These are phyloP conservation scores for Coenonympha arcania DNA, from an alignment of 2,888 invertebrate species.

Conservation along the genomic window DNA sequence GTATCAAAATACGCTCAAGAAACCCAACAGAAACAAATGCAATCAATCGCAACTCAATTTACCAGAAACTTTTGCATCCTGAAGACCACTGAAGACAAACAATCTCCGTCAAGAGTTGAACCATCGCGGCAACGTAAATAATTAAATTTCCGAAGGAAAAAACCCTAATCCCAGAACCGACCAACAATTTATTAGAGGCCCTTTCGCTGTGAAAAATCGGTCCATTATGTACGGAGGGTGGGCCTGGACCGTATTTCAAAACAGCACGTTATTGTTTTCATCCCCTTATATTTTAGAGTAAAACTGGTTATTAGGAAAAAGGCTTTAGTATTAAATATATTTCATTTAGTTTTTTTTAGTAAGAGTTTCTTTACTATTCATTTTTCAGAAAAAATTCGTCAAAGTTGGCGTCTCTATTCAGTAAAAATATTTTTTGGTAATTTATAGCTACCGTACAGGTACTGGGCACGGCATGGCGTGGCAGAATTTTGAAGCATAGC, in stretches of 20 bases:
- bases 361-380: too few relatives aligned
- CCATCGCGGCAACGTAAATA: slow-evolving; percentile 30
- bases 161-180: slow-evolving; percentile 39
- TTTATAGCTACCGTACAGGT: too few relatives aligned
- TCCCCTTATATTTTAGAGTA: slow-evolving; percentile 56
- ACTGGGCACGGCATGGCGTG: too few relatives aligned
- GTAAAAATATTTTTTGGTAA: too few relatives aligned
- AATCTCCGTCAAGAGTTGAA: slow-evolving; percentile 26
- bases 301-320: slow-evolving; percentile 51
- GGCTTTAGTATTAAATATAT: slow-evolving; percentile 34
- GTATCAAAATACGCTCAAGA: too few relatives aligned
- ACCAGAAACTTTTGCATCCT: slow-evolving; percentile 4
- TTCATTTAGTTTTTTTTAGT: too few relatives aligned
- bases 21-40: not conserved
- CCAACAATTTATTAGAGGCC: slow-evolving; percentile 54
- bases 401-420: too few relatives aligned
- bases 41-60: not conserved
- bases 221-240: slow-evolving; percentile 53
- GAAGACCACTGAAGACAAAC: slow-evolving; percentile 25
- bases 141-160: slow-evolving; percentile 42
- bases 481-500: too few relatives aligned
- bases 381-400: too few relatives aligned
- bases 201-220: slow-evolving; percentile 67
- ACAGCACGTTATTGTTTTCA: slow-evolving; percentile 70
- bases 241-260: slow-evolving; percentile 63